A percentile compares a stretch with the other conserved stretches of the same genome.
Conservation (phyloP, 2,797 vertebrate species). For the Mus caroli region DNA sequence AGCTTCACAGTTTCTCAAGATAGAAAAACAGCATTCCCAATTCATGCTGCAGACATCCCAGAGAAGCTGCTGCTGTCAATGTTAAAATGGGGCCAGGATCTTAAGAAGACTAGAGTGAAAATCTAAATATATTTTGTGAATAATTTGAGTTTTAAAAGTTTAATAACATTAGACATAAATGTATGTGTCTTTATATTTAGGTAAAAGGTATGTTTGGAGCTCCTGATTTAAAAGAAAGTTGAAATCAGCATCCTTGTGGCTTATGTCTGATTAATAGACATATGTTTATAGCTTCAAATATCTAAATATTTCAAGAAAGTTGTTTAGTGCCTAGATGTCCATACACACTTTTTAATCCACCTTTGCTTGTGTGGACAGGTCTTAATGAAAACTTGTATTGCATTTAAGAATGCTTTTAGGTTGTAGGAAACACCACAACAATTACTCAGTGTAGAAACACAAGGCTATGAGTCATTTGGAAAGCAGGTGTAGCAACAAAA, state of each 20-base stretch:
- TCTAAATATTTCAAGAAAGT: slow-evolving; percentile 52
- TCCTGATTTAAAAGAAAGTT: neutral
- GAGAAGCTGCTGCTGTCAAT: neutral
- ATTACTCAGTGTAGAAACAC: neutral
- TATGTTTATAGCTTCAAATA: slow-evolving; percentile 47
- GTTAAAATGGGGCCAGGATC: slow-evolving; percentile 45
- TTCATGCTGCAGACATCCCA: slow-evolving; percentile 12
- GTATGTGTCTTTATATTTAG: slow-evolving; percentile 11
- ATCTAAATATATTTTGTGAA: neutral
- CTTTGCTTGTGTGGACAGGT: slow-evolving; percentile 42
- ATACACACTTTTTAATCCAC: neutral
- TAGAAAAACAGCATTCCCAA: slow-evolving; percentile 66
- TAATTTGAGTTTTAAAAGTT: slow-evolving; percentile 31
- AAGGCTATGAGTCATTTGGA: neutral
- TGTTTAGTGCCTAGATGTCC: slow-evolving; percentile 21
- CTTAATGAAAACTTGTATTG: slow-evolving; percentile 49
- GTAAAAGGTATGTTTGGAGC: slow-evolving; percentile 4
- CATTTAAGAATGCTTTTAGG: slow-evolving; percentile 53
- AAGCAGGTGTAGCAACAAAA: neutral
- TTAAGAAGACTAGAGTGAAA: slow-evolving; percentile 52
- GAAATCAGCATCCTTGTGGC: slow-evolving; percentile 33
- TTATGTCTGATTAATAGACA: slow-evolving; percentile 55
- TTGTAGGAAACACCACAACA: neutral
- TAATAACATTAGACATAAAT: neutral
- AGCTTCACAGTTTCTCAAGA: slow-evolving; percentile 73